Evolutionary conservation across 2,113 vertebrate genomes (phyloP), one percentile per base, ranked within the genome.

Genomic region (Gnathonemus echidnorhynchus): DNA sequence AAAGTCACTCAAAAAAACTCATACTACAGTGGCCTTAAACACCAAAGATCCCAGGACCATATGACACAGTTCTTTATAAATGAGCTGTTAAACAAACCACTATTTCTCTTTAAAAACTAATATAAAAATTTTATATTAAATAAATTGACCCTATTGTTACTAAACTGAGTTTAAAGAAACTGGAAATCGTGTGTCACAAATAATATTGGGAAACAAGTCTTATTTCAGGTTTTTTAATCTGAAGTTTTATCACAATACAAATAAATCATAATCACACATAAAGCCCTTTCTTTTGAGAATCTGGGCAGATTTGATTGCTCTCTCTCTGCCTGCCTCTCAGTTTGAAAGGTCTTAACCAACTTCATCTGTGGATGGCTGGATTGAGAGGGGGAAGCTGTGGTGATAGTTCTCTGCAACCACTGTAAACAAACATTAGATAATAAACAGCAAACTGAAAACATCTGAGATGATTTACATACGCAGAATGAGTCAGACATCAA

Each of bases 351-450:
- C 27, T 17, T 31, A 77, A 39, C 15, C 35, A 39, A 1, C 74
- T 42, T 42, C 31, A 42, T 42, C 4, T 42, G 35, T 10, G 10
- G n/a, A 70, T 15, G 27, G n/a, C n/a, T 31, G 27, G 62, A 70
- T 13, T 31, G 62, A 70, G n/a, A 13, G 27, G 56, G 56, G 56
- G 7, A n/a, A n/a, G 56, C 56, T 9, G 56, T n/a, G 56, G 24
- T 62, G 56, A 62, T n/a, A 62, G n/a, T 70, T 31, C 62, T 90
- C 92, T 2, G 0, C 35, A 80, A 90, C 90, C 89, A 90, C 89
- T 88, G 85, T 92, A 91, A 86, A 90, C 49, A n/a, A 86, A 7
- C 88, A 66, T 93, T 90, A 56, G 89, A 92, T 90, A 91, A 88
- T 90, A 88, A 91, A 90, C 88, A 84, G 80, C 80, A 74, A 90